Base-by-base conservation (phyloP, 92 coral and sea anemone species). In the Actinernus sp. region DNA sequence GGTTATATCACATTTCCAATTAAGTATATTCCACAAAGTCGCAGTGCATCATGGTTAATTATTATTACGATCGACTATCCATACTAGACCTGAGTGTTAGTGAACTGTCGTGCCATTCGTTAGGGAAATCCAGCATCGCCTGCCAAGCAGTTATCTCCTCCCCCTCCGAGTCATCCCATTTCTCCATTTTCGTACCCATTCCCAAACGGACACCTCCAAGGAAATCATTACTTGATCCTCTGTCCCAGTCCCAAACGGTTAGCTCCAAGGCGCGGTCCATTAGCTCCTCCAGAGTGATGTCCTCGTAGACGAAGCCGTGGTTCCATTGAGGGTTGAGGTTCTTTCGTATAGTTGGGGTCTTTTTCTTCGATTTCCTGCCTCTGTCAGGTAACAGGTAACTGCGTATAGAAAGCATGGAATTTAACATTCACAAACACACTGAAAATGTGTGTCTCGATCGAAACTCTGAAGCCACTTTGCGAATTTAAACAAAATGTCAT, bases 161-260 rank as follows among this genome's bases (percentile, higher is more conserved):
- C 1, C 92, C 91, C 45, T 78, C 78, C 4, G 99, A 70, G 55
- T 95, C 99, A 54, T 95, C 99, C 99, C 99, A 95, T 38, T 82
- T 74, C 64, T 87, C 76, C 21, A 66, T 49, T 26, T 77, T 87
- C 32, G 75, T 54, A 12, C 99, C 99, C 81, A 91, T 79, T 36
- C 99, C 95, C 71, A 95, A 57, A 22, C 99, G 83, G 36, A 88
- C 68, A 41, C 99, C 99, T 21, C 99, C 99, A 20, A 95, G 87
- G 74, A 95, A 95, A 79, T 85, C 93, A 71, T 95, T 95, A 55
- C 95, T 95, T 26, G 92, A 48, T 27, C 99, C 99, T 53, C 99
- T 78, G 82, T 95, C 99, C 62, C 74, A 86, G 84, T 95, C 99
- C 99, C 99, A 95, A 69, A 94, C 94, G 61, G 99, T 91, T 81